phyloP scores from a whole-genome alignment of 2,888 invertebrate genomes.

The Hipparchia semele region DNA sequence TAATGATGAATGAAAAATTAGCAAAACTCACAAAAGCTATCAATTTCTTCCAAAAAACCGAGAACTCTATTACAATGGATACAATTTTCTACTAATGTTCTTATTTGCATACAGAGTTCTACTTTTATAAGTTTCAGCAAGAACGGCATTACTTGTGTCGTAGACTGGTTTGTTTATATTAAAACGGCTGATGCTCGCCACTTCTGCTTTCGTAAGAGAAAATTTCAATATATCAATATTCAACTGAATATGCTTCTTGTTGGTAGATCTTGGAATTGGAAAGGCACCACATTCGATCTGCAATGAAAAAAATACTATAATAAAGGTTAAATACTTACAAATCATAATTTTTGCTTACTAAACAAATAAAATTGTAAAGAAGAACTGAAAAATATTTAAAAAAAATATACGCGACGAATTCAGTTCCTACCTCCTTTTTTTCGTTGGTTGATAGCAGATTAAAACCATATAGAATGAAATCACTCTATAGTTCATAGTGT shows the following conservation, averaged over 20 bases:
- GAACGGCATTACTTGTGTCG: background rate
- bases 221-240: slow-evolving; percentile 85
- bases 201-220: slow-evolving; percentile 76
- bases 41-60: background rate
- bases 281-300: slow-evolving; percentile 81
- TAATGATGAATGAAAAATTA: background rate
- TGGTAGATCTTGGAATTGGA: slow-evolving; percentile 85
- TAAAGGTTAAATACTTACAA: too few relatives aligned
- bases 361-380: too few relatives aligned
- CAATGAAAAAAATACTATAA: slow-evolving; percentile 26
- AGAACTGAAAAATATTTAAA: too few relatives aligned
- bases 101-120: background rate
- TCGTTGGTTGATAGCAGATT: too few relatives aligned
- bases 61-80: background rate
- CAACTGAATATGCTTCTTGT: slow-evolving; percentile 76
- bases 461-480: too few relatives aligned
- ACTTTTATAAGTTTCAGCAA: background rate
- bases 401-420: too few relatives aligned
- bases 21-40: background rate
- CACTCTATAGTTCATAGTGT: too few relatives aligned
- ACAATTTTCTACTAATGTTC: background rate
- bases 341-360: too few relatives aligned
- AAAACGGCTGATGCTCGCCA: slow-evolving; percentile 73
- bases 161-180: slow-evolving; percentile 62
- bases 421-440: too few relatives aligned